Base-by-base conservation (phyloP, 2,797 vertebrate species). In the Caiman crocodilus region DNA sequence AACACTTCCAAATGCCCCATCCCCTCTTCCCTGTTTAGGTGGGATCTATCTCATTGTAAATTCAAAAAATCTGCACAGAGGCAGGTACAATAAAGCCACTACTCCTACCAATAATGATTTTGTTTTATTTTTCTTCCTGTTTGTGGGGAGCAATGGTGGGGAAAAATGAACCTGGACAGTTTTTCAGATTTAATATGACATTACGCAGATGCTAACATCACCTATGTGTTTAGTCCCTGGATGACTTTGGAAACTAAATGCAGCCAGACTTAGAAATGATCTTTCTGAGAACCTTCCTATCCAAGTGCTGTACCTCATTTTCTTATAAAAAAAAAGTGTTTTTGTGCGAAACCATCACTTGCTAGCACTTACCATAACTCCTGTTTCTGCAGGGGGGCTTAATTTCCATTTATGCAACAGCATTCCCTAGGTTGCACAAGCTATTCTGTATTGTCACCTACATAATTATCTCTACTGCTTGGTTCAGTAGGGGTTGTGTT, bases 1-100 rank as follows among this genome's bases (percentile, higher is more conserved):
- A 97, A 87, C 80, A 90, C 96, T 97, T 97, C 61, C 85, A 93
- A 91, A 79, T 4, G 30, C 14, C 28, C 20, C 28, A 56, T 42
- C 13, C 3, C 6, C 55, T 2, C 42, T 13, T 1, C 60, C 32
- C 26, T 12, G 2, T 3, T 56, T 9, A 0, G 2, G n/a, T 30
- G 14, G 32, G 58, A 21, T 58, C 61, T 82, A 21, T 58, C 61
- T 82, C 21, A 8, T 58, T 25, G 42, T 69, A 1, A 4, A 74
- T 67, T 89, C 65, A 5, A 15, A 55, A 75, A 18, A 57, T 35
- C 64, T 1, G 26, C 75, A 83, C 64, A 4, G 60, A 0, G 4
- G 16, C 23, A 6, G 42, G 30, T 1, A 0, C 73, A 23, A 13
- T n/a, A 55, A 73, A 59, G n/a, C 82, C 23, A 10, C 64, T 26